A percentile compares a stretch with the other conserved stretches of the same genome.
Conservation (phyloP, 2,888 invertebrate species). For the Atethmia centrago region DNA sequence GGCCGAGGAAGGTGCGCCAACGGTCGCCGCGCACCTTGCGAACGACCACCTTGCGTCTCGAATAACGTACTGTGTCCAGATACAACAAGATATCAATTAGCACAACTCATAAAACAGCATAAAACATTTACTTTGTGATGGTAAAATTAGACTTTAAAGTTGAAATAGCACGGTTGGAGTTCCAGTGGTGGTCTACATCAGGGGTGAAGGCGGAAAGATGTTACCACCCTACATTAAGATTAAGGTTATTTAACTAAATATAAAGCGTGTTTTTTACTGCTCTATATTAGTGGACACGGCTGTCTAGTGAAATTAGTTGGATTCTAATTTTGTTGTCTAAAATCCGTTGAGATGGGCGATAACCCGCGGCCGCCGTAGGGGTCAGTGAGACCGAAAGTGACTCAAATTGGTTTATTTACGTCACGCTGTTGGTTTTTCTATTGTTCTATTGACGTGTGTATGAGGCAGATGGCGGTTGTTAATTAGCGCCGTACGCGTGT, state of each 20-base stretch:
- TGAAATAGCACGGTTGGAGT: constrained; percentile 10
- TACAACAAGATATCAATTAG: constrained; percentile 85
- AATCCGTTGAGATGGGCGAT: constrained; percentile 68
- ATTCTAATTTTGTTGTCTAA: constrained; percentile 69
- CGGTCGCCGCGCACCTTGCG: constrained; percentile 88
- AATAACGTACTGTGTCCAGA: constrained; percentile 78
- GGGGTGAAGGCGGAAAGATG: constrained; percentile 81
- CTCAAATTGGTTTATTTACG: constrained; percentile 65
- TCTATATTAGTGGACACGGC: constrained; percentile 88
- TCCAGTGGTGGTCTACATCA: background rate
- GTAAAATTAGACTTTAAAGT: constrained; percentile 14
- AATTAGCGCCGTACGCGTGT: constrained; percentile 48
- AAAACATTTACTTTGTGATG: constrained; percentile 1
- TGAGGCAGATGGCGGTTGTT: constrained; percentile 49
- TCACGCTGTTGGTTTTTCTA: constrained; percentile 67
- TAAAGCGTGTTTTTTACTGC: constrained; percentile 82
- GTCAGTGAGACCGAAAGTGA: constrained; percentile 56
- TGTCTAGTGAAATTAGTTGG: constrained; percentile 86
- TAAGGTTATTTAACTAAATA: constrained; percentile 87
- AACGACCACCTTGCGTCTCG: constrained; percentile 85
- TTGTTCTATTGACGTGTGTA: constrained; percentile 60
- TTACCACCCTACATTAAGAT: constrained; percentile 85
- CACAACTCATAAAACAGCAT: constrained; percentile 60
- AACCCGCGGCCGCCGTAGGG: constrained; percentile 56
- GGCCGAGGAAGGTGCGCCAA: constrained; percentile 81